A percentile compares a stretch with the other conserved stretches of the same genome.
These are phyloP conservation scores for rat (Rattus norvegicus) DNA, from an alignment of 2,113 vertebrate genomes.

Conservation along the genomic window GRCr8 NC_086033.1:34931501-34932000, in stretches of 20 bases:
- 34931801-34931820: constrained; percentile 38
- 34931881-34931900: constrained; percentile 96
- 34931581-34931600: neutral
- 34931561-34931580: neutral
- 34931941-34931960: neutral
- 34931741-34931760: constrained; percentile 85
- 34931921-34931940: neutral
- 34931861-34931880: constrained; percentile 96
- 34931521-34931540: no score
- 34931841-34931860: constrained; percentile 96
- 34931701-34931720: constrained; percentile 98
- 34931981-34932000: neutral
- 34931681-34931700: constrained; percentile 96
- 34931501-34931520: no score
- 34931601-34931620: neutral
- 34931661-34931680: constrained; percentile 97
- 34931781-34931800: neutral
- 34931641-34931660: constrained; percentile 86
- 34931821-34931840: constrained; percentile 85
- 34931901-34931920: constrained; percentile 95
- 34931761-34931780: constrained; percentile 90
- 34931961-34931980: neutral
- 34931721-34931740: constrained; percentile 94
- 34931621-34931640: constrained; percentile 66
- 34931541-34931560: neutral